phyloP scores from a whole-genome alignment of 2,888 invertebrate genomes.

The Entomobrya proxima region DNA sequence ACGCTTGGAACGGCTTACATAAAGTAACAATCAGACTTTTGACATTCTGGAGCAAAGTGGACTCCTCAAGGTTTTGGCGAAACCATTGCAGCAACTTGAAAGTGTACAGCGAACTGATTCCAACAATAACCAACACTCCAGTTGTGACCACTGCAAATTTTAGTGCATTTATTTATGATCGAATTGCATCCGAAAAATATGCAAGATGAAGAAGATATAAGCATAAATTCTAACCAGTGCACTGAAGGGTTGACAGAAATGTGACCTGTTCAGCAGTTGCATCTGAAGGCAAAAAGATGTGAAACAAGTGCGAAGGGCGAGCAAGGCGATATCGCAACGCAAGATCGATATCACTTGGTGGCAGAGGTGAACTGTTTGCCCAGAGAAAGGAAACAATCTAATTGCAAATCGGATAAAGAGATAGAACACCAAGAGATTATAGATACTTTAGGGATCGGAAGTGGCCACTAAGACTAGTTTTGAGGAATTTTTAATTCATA shows the following conservation, averaged over 20 bases:
- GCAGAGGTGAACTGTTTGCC: neutral
- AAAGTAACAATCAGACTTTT: neutral
- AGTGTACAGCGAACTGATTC: slow-evolving; percentile 64
- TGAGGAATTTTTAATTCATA: too few relatives aligned
- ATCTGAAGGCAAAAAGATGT: slow-evolving; percentile 40
- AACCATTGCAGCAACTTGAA: slow-evolving; percentile 75
- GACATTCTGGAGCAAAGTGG: slow-evolving; percentile 7
- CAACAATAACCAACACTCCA: slow-evolving; percentile 65
- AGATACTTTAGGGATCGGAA: too few relatives aligned
- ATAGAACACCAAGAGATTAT: neutral
- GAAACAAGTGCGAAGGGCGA: slow-evolving; percentile 45
- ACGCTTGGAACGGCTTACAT: slow-evolving; percentile 32
- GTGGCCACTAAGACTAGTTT: too few relatives aligned
- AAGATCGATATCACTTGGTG: slow-evolving; percentile 15
- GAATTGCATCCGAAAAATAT: neutral
- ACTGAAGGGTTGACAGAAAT: slow-evolving; percentile 27
- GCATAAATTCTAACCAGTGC: slow-evolving; percentile 34
- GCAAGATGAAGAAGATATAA: neutral
- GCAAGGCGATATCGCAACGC: slow-evolving; percentile 23
- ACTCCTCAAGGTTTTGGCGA: slow-evolving; percentile 75
- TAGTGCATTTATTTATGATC: neutral
- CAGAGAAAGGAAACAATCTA: slow-evolving; percentile 54
- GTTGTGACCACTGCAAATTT: slow-evolving; percentile 68
- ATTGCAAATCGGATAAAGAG: too few relatives aligned
- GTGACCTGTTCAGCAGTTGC: neutral